Base-by-base conservation (phyloP, 2,113 vertebrate genomes). In the Oryzias curvinotus region DNA sequence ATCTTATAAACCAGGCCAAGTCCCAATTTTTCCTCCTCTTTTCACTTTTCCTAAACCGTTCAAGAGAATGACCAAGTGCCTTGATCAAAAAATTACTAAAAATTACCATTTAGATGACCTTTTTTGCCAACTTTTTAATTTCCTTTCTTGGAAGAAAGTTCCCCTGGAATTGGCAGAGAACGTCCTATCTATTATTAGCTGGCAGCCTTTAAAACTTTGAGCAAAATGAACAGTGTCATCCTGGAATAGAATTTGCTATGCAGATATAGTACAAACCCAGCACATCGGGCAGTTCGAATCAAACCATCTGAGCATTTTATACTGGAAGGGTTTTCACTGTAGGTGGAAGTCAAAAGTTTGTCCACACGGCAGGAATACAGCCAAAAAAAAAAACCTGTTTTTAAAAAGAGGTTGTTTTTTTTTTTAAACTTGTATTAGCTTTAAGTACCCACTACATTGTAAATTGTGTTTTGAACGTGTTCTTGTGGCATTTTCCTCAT, bases 101-200 rank as follows among this genome's bases (percentile, higher is more conserved):
- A 78, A 68, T 74, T 68, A 26, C 62, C 71, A 86, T 83, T 81
- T 78, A 78, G 57, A 83, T 74, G 68, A 73, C 36, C 23, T 14
- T 13, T 28, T 4, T 18, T 18, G 18, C 46, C 7, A 7, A 17
- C 5, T 21, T 44, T 50, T 18, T 26, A 4, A 3, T 13, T 26
- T 19, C 3, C 14, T 54, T 63, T 68, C 57, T 21, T 10, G 36
- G 36, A 36, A 36, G 36, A 36, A 52, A 57, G 41, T 57, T 30
- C 52, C 72, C 30, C 36, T 25, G 18, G 17, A 52, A 12, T 36
- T 36, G 36, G 8, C 36, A 41, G 54, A 74, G 62, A 26, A 25
- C 25, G 57, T 25, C 26, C 10, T 16, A 16, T 53, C 42, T 52
- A 68, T 64, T 51, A 21, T 54, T 62, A 53, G 30, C 65, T 41